phyloP scores from a whole-genome alignment of 1,140 invertebrate species.

The Drosophila lowei region DNA sequence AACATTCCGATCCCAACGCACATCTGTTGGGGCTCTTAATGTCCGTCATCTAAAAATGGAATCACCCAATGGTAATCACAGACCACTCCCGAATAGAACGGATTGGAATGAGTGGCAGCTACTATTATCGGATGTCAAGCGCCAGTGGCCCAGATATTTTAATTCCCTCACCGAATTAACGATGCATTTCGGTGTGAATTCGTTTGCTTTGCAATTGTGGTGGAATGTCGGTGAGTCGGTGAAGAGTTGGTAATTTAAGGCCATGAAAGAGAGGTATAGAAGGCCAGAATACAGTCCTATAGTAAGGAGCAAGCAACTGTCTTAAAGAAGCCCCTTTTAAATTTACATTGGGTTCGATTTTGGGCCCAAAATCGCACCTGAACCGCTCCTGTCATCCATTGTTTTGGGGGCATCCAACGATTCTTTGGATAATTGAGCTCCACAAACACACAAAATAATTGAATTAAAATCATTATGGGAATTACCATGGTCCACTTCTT shows the following conservation, averaged over 20 bases:
- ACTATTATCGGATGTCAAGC: slow-evolving; percentile 58
- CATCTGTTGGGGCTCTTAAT: slow-evolving; percentile 14
- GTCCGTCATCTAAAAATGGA: slow-evolving; percentile 33
- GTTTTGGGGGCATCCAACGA: neutral
- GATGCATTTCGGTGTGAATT: slow-evolving; percentile 58
- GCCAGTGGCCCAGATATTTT: slow-evolving; percentile 79
- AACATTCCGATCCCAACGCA: slow-evolving; percentile 40
- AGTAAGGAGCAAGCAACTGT: too few species aligned
- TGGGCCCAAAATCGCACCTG: neutral
- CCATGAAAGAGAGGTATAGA: neutral
- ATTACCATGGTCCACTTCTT: slow-evolving; percentile 46
- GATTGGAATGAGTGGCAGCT: neutral
- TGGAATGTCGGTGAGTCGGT: slow-evolving; percentile 3
- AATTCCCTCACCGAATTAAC: slow-evolving; percentile 57
- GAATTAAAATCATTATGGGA: slow-evolving; percentile 58
- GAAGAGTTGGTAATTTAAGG: neutral
- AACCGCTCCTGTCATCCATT: slow-evolving; percentile 39
- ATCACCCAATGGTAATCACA: slow-evolving; percentile 33
- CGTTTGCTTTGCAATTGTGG: slow-evolving; percentile 18
- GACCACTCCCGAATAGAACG: slow-evolving; percentile 6
- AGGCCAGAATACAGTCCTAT: neutral
- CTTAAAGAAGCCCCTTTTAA: too few species aligned
- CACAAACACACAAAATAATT: slow-evolving; percentile 48
- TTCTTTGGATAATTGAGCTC: slow-evolving; percentile 42
- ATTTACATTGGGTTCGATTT: neutral